These are phyloP conservation scores for Ooceraea biroi DNA, from an alignment of 1,140 invertebrate species.

Conservation along the genomic window DNA sequence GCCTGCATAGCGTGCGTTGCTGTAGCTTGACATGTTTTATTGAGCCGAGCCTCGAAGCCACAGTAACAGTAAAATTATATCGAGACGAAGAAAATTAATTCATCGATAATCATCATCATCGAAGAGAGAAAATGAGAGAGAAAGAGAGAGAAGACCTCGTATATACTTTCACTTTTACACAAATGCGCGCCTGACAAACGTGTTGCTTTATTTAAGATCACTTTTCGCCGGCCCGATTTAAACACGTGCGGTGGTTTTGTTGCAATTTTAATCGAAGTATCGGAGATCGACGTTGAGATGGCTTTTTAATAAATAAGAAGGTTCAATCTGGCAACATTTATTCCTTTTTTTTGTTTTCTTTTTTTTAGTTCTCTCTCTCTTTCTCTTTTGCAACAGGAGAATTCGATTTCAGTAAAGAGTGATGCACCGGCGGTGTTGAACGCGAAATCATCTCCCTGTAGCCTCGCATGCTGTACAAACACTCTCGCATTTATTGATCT, in stretches of 20 bases:
- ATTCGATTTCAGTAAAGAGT: neutral
- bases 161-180: neutral
- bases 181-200: constrained; percentile 17
- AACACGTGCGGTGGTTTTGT: neutral
- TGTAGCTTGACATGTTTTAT: neutral
- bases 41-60: neutral
- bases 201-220: constrained; percentile 1
- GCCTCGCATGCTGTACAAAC: constrained; percentile 13
- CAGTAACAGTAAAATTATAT: no score
- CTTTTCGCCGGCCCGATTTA: constrained; percentile 1
- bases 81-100: no score
- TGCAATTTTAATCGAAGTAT: constrained; percentile 42
- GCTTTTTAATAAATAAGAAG: constrained; percentile 37
- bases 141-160: no score
- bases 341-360: no score
- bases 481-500: constrained; percentile 21
- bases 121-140: no score
- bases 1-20: no score
- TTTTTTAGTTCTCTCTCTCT: neutral
- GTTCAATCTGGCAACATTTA: neutral
- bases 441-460: constrained; percentile 1
- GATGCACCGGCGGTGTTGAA: neutral
- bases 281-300: neutral
- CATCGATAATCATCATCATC: no score
- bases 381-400: neutral